Conservation (phyloP, 2,797 vertebrate species). For the Oreochromis mossambicus region DNA sequence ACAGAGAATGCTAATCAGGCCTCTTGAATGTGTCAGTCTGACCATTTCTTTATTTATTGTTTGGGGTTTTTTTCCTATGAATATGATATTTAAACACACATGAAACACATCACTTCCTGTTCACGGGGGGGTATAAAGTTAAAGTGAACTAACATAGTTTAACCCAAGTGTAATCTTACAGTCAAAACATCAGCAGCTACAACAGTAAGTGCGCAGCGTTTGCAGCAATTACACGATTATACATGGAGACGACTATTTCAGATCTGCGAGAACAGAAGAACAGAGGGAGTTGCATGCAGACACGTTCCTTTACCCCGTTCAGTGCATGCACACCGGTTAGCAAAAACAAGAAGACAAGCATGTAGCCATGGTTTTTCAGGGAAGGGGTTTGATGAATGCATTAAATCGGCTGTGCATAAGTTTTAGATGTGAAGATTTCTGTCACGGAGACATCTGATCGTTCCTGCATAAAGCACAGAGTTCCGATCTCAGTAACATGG, state of each 20-base stretch:
- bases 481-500: background rate
- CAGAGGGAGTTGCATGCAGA: background rate
- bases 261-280: background rate
- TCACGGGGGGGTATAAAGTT: background rate
- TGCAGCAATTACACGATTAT: background rate
- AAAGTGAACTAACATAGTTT: background rate
- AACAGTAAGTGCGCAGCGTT: background rate
- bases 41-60: background rate
- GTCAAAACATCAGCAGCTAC: background rate
- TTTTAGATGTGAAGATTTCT: background rate
- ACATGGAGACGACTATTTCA: background rate
- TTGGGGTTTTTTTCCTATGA: rapidly evolving
- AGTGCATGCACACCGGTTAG: background rate
- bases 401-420: background rate
- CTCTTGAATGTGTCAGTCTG: background rate
- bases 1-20: background rate
- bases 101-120: background rate
- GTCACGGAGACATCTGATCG: background rate
- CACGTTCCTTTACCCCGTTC: background rate
- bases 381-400: background rate
- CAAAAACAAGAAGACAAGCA: background rate
- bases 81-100: background rate
- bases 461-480: background rate
- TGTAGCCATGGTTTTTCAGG: background rate
- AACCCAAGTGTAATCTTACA: background rate